Conservation (phyloP, 2,113 vertebrate species). For the Colaptes auratus region DNA sequence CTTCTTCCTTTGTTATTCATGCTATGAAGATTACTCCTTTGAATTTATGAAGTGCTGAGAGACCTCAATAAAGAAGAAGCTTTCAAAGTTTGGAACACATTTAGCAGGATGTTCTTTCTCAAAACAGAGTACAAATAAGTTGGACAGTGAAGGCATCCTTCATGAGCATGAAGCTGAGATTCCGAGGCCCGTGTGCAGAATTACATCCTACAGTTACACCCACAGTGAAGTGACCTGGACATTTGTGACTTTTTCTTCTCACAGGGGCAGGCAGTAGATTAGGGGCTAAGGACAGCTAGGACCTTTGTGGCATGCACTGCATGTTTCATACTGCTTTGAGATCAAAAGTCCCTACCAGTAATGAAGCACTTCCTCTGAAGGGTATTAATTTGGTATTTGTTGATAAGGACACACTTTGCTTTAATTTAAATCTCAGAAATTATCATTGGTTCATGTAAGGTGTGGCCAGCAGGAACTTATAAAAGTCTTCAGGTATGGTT, state of each 20-base stretch:
- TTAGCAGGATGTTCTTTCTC: neutral
- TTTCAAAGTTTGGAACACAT: neutral
- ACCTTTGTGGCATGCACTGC: accelerated
- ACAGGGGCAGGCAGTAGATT: neutral
- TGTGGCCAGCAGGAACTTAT: neutral
- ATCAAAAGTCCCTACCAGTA: neutral
- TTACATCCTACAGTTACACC: neutral
- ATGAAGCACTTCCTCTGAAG: neutral
- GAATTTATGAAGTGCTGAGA: neutral
- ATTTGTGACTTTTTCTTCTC: neutral
- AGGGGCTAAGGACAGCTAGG: neutral
- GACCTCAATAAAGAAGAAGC: neutral
- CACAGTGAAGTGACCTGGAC: neutral
- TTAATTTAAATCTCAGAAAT: neutral
- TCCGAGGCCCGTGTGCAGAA: neutral
- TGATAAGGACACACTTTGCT: neutral
- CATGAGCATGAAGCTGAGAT: neutral
- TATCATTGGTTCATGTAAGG: neutral
- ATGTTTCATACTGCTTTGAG: neutral
- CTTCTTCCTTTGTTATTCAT: neutral
- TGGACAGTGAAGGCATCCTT: neutral
- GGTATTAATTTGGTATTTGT: neutral
- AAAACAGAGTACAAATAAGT: neutral
- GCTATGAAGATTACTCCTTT: neutral
- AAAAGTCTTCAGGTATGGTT: neutral